Evolutionary conservation across 2,113 vertebrate genomes (phyloP).

Genomic region (Pimephales promelas): DNA sequence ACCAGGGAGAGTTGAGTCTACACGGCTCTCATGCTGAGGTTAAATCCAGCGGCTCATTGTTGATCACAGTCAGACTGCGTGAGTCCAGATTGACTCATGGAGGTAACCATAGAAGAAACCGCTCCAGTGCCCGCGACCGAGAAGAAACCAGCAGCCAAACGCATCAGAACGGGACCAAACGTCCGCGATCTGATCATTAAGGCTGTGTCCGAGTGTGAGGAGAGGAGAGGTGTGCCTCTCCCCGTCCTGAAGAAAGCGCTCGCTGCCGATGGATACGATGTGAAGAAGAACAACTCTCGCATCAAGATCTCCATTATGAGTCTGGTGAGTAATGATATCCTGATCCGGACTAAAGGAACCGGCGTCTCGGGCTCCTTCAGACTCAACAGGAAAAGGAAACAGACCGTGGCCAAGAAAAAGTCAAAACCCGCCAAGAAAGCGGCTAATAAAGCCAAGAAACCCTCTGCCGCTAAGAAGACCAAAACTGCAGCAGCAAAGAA

Average conservation of each 20-base stretch:
- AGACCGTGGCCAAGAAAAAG: background rate
- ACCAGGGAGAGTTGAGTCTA: background rate
- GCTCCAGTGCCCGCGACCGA: background rate
- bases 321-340: background rate
- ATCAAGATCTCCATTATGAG: background rate
- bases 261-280: background rate
- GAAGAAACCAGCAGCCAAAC: background rate
- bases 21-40: background rate
- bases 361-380: background rate
- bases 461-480: background rate
- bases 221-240: slow-evolving; percentile 31
- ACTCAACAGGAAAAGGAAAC: background rate
- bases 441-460: background rate
- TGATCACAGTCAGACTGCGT: background rate
- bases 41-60: background rate
- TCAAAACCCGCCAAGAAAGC: background rate
- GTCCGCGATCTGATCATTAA: background rate
- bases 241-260: slow-evolving; percentile 27
- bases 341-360: background rate
- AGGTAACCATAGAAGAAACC: background rate
- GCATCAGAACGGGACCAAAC: background rate
- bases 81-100: too few relatives aligned
- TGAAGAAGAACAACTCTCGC: slow-evolving; percentile 21
- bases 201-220: background rate
- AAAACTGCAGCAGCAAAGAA: background rate